Base-by-base conservation (phyloP, 2,888 invertebrate species). In the Calephelis perditalis region DNA sequence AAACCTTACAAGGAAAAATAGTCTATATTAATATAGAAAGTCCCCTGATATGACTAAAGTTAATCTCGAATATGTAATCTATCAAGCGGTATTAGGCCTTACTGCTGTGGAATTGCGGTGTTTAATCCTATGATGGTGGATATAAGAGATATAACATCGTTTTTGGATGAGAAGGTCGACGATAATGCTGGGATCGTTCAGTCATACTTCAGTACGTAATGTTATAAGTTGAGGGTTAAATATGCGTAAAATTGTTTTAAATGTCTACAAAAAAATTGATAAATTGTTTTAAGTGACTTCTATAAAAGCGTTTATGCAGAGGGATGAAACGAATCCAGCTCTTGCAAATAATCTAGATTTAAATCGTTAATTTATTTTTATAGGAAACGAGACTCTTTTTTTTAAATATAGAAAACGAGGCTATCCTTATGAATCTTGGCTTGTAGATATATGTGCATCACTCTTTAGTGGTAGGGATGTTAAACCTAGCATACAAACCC, bases 1-100 rank as follows among this genome's bases (percentile, higher is more conserved):
- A 49, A 49, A 15, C 47, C 47, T 49, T 49, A 49, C 15, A 12
- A 49, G 15, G 47, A 15, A 49, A 15, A 15, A 49, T 49, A 46
- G 12, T 46, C 46, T 49, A 49, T 49, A 49, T 49, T 49, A 49
- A 49, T 49, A 49, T 49, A 35, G 49, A 49, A 49, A 10, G 49
- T 26, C 49, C 49, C 49, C 26, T 49, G 49, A 49, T 49, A 49
- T 49, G 26, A 49, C 49, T 49, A 35, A 49, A 49, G 49, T 49
- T 49, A 49, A 49, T 49, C 49, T 15, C 26, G 26, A 49, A 49
- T 49, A 26, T 49, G 49, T 49, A 49, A 49, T 26, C 9, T 26
- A 49, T 49, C 49, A 49, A 49, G 49, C 49, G 10, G 35, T 49
- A 3, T 49, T 9, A 49, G 15, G 10, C 49, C 49, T 49, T 49